These are phyloP conservation scores for Heliconius eleuchia DNA, from an alignment of 1,140 invertebrate species.

Conservation along the genomic window DNA sequence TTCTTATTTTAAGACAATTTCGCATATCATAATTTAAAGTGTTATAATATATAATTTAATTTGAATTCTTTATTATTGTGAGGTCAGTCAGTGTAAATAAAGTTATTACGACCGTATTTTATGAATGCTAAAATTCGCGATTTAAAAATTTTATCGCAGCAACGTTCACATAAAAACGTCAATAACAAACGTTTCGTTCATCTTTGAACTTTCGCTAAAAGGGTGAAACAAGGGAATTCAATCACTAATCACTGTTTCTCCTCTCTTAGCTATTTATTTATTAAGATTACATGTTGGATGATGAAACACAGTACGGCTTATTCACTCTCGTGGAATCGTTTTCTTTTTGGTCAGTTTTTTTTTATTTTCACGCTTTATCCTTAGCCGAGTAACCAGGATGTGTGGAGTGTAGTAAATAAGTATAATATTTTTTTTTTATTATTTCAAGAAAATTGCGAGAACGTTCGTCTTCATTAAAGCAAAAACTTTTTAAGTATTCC, in stretches of 20 bases:
- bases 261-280: background rate
- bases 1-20: background rate
- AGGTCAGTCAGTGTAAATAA: conserved; percentile 1
- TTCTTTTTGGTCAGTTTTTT: too few relatives aligned
- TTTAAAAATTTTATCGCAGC: background rate
- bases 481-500: background rate
- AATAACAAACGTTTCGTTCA: background rate
- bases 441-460: background rate
- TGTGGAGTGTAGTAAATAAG: too few relatives aligned
- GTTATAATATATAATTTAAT: conserved; percentile 4
- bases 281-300: background rate
- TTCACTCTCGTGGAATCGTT: background rate
- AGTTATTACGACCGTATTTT: conserved; percentile 3
- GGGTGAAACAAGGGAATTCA: background rate
- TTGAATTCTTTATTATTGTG: conserved; percentile 6
- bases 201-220: background rate
- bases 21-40: background rate
- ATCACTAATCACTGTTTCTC: background rate
- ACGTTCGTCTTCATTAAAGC: background rate
- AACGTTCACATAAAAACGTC: background rate
- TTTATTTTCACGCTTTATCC: too few relatives aligned
- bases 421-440: too few relatives aligned
- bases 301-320: background rate
- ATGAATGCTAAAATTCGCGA: conserved; percentile 5
- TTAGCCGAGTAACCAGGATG: too few relatives aligned